phyloP scores from a whole-genome alignment of 2,113 vertebrate genomes.

The Podarcis cretensis region DNA sequence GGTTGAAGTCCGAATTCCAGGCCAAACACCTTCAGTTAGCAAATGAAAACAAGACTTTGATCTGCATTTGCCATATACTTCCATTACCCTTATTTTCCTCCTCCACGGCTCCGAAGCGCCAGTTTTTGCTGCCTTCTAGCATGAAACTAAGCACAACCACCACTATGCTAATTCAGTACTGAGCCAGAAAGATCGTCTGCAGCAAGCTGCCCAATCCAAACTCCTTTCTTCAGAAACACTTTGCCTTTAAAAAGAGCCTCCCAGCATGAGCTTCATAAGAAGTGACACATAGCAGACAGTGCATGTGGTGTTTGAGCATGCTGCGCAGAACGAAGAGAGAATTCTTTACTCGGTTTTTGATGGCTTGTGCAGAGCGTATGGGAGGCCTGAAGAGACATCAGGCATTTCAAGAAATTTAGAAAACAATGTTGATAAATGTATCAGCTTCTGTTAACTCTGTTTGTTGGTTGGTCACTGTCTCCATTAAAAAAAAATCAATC shows the following conservation, averaged over 20 bases:
- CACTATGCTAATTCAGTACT: slow-evolving; percentile 46
- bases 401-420: slow-evolving; percentile 69
- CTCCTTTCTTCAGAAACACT: slow-evolving; percentile 74
- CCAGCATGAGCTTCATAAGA: slow-evolving; percentile 77
- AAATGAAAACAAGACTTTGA: slow-evolving; percentile 9
- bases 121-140: slow-evolving; percentile 54
- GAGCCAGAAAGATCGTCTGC: slow-evolving; percentile 64
- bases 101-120: slow-evolving; percentile 44
- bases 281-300: slow-evolving; percentile 82
- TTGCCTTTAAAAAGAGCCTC: slow-evolving; percentile 79
- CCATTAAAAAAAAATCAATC: slow-evolving; percentile 70
- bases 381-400: slow-evolving; percentile 77
- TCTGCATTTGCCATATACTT: slow-evolving; percentile 35
- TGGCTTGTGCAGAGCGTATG: slow-evolving; percentile 77
- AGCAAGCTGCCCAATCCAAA: slow-evolving; percentile 71
- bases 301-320: slow-evolving; percentile 77
- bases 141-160: slow-evolving; percentile 59
- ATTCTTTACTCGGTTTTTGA: slow-evolving; percentile 73
- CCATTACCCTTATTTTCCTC: slow-evolving; percentile 23
- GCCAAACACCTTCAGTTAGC: neutral
- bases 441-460: slow-evolving; percentile 77
- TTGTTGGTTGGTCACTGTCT: slow-evolving; percentile 75
- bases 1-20: neutral
- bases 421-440: slow-evolving; percentile 76
- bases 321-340: slow-evolving; percentile 72